Conservation (phyloP, 1,140 invertebrate genomes). For the Orius insidiosus region DNA sequence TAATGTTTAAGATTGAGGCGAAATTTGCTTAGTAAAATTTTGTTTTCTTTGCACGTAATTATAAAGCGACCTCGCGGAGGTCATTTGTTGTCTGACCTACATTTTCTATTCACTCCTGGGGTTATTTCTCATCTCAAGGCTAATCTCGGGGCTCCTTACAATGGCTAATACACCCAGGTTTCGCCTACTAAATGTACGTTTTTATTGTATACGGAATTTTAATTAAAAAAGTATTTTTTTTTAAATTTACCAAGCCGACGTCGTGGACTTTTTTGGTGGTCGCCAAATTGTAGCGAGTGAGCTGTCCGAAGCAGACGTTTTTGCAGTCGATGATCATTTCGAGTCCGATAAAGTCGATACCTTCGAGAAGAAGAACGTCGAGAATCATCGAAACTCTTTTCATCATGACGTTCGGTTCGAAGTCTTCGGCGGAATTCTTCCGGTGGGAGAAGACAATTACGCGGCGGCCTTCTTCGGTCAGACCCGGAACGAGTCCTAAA, state of each 20-base stretch:
- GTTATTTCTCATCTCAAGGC: no score
- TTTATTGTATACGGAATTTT: neutral
- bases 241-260: constrained; percentile 16
- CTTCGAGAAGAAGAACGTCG: constrained; percentile 18
- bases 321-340: constrained; percentile 18
- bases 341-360: constrained; percentile 14
- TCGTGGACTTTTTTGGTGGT: constrained; percentile 15
- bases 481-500: constrained; percentile 15
- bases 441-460: constrained; percentile 21
- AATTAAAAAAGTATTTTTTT: neutral
- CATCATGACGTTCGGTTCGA: constrained; percentile 17
- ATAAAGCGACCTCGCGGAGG: no score
- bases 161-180: neutral
- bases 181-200: neutral
- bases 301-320: constrained; percentile 15
- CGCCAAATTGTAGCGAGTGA: constrained; percentile 17
- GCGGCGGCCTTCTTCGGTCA: constrained; percentile 17
- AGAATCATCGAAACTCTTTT: constrained; percentile 19
- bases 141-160: neutral
- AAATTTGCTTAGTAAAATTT: no score
- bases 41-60: no score
- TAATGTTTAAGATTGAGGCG: no score
- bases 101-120: no score
- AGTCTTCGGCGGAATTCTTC: constrained; percentile 15
- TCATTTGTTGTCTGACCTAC: no score